Base-by-base conservation (phyloP, 2,113 vertebrate genomes). In the Osmerus mordax region DNA sequence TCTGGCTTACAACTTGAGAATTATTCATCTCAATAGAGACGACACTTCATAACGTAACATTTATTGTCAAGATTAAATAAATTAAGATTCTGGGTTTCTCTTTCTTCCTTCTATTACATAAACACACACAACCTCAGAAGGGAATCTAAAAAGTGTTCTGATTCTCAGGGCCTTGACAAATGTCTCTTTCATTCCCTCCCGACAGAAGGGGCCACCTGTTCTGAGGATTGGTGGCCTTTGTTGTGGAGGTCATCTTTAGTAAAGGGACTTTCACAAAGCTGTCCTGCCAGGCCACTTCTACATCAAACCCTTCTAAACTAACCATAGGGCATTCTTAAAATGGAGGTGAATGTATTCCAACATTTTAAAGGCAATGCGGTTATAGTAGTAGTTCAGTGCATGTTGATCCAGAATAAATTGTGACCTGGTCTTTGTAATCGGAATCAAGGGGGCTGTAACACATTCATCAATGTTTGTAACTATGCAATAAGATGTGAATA, bases 191-290 rank as follows among this genome's bases (percentile, higher is more conserved):
- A 91, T 91, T 80, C 82, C 69, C 52, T 47, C 51, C 59, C 73
- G 75, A 79, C 89, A 88, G 84, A 87, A 88, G 89, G 83, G 79
- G 78, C 90, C 91, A 92, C 91, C 92, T 93, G 92, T 93, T 92
- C 79, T 54, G 86, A 77, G 85, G 86, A 85, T 84, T 87, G 85
- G 78, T 80, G 82, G 87, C 87, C 87, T 91, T 91, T 91, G 89
- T 92, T 89, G 71, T 77, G 80, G 84, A 79, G 87, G 88, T 90
- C 84, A 86, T 65, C 78, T 76, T 9, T 36, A 77, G 81, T 80
- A 78, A 84, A 83, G 77, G 81, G 77, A 86, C 81, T 87, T 87
- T 87, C 78, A 84, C 89, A 86, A 86, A 83, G 80, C 78, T 77
- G 78, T 71, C 65, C 81, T 81, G 72, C 76, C 77, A 77, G 71